Evolutionary conservation across 2,113 vertebrate genomes (phyloP).

Genomic region (Apteryx mantelli): DNA sequence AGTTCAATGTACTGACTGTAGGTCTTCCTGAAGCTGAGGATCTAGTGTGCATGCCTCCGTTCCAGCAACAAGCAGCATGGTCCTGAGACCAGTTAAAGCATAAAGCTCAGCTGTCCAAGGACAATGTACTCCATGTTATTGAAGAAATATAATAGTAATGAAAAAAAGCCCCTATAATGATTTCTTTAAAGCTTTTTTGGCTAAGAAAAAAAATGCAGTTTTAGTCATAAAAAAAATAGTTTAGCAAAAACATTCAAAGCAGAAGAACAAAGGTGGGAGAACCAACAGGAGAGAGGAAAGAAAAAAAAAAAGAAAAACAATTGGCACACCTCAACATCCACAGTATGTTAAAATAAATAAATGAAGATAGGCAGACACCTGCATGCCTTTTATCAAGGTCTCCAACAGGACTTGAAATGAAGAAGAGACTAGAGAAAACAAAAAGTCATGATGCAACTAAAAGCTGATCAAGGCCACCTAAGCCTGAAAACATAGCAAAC

Average conservation of each 20-base stretch:
- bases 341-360: not conserved
- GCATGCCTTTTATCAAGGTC: not conserved
- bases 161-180: not conserved
- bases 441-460: not conserved
- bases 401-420: not conserved
- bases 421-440: not conserved
- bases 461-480: not conserved
- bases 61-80: not conserved
- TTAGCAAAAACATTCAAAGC: not conserved
- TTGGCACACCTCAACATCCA: not conserved
- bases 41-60: not conserved
- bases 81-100: not conserved
- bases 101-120: not conserved
- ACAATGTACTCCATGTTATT: rapidly evolving
- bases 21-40: not conserved
- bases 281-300: not conserved
- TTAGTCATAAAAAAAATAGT: not conserved
- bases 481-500: not conserved
- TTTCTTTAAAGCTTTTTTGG: not conserved
- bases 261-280: not conserved
- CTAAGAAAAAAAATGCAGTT: not conserved
- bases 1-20: not conserved
- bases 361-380: not conserved
- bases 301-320: not conserved
- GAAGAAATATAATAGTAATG: not conserved